phyloP scores from a whole-genome alignment of 2,888 invertebrate species.

The Agelastica alni region DNA sequence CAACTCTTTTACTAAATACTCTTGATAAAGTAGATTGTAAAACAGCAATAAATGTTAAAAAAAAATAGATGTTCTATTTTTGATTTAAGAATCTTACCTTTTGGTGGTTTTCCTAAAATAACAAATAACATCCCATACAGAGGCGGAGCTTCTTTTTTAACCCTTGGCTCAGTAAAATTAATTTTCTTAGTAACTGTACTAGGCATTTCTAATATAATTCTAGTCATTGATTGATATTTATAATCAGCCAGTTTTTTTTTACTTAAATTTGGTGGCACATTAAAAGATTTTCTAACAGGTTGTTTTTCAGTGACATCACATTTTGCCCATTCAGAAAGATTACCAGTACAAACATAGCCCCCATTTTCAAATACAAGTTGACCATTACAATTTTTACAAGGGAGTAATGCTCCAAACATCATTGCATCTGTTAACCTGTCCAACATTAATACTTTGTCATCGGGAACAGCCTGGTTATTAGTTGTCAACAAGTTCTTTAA shows the following conservation, averaged over 20 bases:
- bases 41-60: too few species aligned
- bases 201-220: conserved; percentile 64
- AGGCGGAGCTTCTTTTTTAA: conserved; percentile 67
- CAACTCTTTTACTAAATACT: too few species aligned
- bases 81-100: conserved; percentile 47
- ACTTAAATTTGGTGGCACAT: conserved; percentile 67
- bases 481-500: neutral
- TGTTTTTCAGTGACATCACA: conserved; percentile 72
- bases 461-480: neutral
- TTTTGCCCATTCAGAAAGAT: conserved; percentile 87
- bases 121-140: conserved; percentile 80
- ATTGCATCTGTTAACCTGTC: conserved; percentile 83
- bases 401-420: conserved; percentile 81
- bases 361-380: conserved; percentile 70
- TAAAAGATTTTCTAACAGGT: conserved; percentile 74
- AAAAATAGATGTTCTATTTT: too few species aligned
- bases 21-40: too few species aligned
- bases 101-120: conserved; percentile 62
- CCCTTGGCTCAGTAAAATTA: conserved; percentile 60
- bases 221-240: conserved; percentile 62
- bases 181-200: conserved; percentile 51
- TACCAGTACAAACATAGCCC: conserved; percentile 79
- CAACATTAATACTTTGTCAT: conserved; percentile 55
- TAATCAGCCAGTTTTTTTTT: conserved; percentile 63
- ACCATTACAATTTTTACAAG: conserved; percentile 79